phyloP scores from a whole-genome alignment of 2,888 invertebrate species.

The Acanthococcus lagerstroemiae region DNA sequence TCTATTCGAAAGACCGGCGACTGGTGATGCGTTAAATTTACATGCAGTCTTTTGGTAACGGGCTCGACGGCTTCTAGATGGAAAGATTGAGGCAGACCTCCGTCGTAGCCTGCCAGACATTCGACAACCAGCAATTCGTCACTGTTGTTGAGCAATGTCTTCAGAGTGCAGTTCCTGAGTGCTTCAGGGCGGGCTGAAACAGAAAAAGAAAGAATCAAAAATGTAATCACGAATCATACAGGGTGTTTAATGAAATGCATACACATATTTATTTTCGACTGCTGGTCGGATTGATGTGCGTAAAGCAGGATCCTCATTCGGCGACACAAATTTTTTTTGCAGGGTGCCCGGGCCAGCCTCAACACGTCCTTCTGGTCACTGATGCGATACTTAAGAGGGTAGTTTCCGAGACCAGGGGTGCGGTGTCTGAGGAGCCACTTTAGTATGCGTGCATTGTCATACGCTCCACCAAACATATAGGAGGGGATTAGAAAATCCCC shows the following conservation, averaged over 20 bases:
- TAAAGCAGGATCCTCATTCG: too few species aligned
- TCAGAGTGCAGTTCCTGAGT: conserved; percentile 74
- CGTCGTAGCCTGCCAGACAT: conserved; percentile 79
- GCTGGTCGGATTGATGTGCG: too few species aligned
- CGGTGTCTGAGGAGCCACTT: too few species aligned
- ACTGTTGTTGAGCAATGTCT: conserved; percentile 40
- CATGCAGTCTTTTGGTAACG: conserved; percentile 55
- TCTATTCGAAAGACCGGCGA: conserved; percentile 54
- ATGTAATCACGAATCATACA: background rate
- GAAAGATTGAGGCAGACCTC: conserved; percentile 76
- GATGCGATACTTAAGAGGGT: too few species aligned
- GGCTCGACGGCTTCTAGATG: conserved; percentile 72
- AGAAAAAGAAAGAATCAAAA: too few species aligned
- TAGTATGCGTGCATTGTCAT: too few species aligned
- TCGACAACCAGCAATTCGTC: conserved; percentile 55
- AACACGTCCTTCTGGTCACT: too few species aligned
- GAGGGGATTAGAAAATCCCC: too few species aligned
- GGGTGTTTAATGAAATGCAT: background rate
- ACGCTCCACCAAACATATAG: too few species aligned
- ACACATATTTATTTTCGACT: background rate
- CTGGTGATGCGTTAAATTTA: conserved; percentile 58
- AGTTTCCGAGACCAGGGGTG: too few species aligned
- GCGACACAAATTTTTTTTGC: too few species aligned
- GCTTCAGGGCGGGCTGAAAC: conserved; percentile 65
- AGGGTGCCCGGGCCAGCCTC: too few species aligned